Evolutionary conservation across 2,888 invertebrate genomes (phyloP), one percentile per base, ranked within the genome.

Genomic region (Nycteola revayana): DNA sequence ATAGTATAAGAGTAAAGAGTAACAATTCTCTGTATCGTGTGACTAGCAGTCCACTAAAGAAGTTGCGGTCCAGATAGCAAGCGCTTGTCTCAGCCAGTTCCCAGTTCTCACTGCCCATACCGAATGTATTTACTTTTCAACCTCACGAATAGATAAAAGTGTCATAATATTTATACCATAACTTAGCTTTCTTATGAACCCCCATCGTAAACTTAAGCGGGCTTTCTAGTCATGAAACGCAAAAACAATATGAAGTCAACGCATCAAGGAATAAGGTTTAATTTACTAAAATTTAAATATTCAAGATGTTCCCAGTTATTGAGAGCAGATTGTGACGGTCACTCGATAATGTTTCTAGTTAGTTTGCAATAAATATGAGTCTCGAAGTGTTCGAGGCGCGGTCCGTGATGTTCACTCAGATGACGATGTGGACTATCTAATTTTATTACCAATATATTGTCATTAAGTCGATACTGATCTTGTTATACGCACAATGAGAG

Each of bases 401-500:
- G 65, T 57, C 57, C 59, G 65, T 75, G 84, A 80, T 81, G 83
- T 82, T 76, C 73, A 66, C 66, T 66, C 60, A 69, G 74, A 78
- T 85, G 85, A 86, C 82, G 81, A 73, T 71, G 75, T 74, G 75
- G 83, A 79, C 87, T 85, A 87, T 88, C 88, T 86, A 85, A 87
- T 84, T 88, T 88, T 87, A 87, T 86, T 82, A 86, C 85, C 88
- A 87, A 88, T 88, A 88, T 88, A 87, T 88, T 87, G 88, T 88
- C 87, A 88, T 88, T 87, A 88, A 84, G 84, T 79, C 80, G 88
- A 88, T 87, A 87, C 86, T 87, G 86, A 87, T 87, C 88, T 87
- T 87, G 88, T 87, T 86, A 85, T 85, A 87, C 80, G 83, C 84
- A 87, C 87, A 86, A 87, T 84, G 80, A 81, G 75, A 77, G 77